Base-by-base conservation (phyloP, 2,888 invertebrate genomes). In the Tridacna gigas region DNA sequence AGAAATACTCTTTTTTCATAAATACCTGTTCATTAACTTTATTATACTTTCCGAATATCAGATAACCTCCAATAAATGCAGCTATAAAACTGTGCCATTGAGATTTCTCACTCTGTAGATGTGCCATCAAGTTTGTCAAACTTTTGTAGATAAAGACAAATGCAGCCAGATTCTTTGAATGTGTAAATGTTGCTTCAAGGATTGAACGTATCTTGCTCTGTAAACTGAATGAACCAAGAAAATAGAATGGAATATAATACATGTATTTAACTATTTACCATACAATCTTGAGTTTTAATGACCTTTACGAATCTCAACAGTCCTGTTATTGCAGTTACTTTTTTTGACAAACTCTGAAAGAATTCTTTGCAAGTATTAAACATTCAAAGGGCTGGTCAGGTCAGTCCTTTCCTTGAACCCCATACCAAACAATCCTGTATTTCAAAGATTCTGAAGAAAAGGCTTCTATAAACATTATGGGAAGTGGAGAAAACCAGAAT, bases 1-100 rank as follows among this genome's bases (percentile, higher is more conserved):
- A 37, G 37, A 37, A 37, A 37, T 37, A 4, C 3, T 37, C 37
- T 4, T 37, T 37, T 37, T 37, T 37, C 7, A 4, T 37, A 37
- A 37, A 37, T 81, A 95, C 95, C 93, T 95, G 95, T 93, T 95
- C 95, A 90, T 95, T 95, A 45, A 95, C 95, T 89, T 95, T 95
- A 89, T 95, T 95, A 84, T 95, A 95, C 80, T 93, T 93, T 51
- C 95, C 95, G 89, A 95, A 95, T 3, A 95, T 93, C 28, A 94
- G 89, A 84, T 95, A 95, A 5, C 95, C 95, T 61, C 94, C 94
- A 45, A 94, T 81, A 76, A 95, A 94, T 4, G 95, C 95, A 7
- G 95, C 94, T 0, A 95, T 86, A 79, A 95, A 95, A 15, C 95
- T 91, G 75, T 95, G 95, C 47, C 89, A 88, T 82, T 93, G 92